phyloP scores from a whole-genome alignment of 2,797 vertebrate genomes.

The Eurystomus glaucurus region DNA sequence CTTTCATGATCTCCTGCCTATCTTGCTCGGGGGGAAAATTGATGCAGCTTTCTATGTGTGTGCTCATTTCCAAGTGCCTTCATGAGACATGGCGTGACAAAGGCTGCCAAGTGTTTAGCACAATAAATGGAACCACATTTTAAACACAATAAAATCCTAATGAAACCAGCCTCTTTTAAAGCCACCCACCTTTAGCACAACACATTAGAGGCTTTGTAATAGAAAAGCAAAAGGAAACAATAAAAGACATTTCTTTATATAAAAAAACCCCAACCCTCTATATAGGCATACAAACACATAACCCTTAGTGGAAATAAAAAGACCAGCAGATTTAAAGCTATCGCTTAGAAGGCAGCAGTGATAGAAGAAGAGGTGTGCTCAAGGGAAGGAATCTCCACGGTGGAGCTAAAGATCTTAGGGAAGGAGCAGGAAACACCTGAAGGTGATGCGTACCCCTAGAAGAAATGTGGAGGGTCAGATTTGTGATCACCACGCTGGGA shows the following conservation, averaged over 20 bases:
- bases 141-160: constrained; percentile 61
- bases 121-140: constrained; percentile 67
- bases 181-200: constrained; percentile 50
- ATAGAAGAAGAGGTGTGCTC: neutral
- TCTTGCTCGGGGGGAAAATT: constrained; percentile 48
- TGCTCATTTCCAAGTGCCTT: constrained; percentile 62
- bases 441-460: neutral
- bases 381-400: fast-evolving
- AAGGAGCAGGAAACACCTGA: neutral
- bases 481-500: neutral
- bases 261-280: neutral
- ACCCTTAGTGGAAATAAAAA: neutral
- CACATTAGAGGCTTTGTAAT: neutral
- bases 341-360: neutral
- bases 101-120: constrained; percentile 67
- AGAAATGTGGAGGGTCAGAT: fast-evolving
- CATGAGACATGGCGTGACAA: constrained; percentile 51
- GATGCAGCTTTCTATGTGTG: constrained; percentile 57
- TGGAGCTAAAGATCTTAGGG: neutral
- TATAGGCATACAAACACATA: neutral
- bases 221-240: constrained; percentile 2
- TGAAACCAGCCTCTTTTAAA: constrained; percentile 61
- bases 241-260: neutral
- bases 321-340: neutral
- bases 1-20: constrained; percentile 56